A percentile compares a stretch with the other conserved stretches of the same genome.
These are phyloP conservation scores for Lamproptera curius DNA, from an alignment of 2,888 invertebrate species.

Conservation along the genomic window DNA sequence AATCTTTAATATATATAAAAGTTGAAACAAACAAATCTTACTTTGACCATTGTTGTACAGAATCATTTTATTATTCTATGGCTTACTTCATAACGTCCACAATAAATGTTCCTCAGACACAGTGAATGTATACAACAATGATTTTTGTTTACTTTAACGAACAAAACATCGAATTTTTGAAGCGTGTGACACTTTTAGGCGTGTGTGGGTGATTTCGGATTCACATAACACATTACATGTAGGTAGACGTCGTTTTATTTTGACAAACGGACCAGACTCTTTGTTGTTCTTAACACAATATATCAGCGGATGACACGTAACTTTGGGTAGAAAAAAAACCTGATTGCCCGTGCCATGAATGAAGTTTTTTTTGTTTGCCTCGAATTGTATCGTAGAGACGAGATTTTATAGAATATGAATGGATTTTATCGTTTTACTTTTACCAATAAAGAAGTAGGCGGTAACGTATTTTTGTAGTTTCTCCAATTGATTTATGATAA, in stretches of 20 bases:
- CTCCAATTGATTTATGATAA: conserved; percentile 1
- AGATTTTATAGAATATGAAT: conserved; percentile 17
- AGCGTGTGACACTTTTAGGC: conserved; percentile 38
- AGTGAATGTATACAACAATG: conserved; percentile 9
- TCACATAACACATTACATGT: conserved; percentile 52
- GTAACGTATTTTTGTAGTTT: conserved; percentile 27
- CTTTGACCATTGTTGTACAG: not conserved
- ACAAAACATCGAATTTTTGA: conserved; percentile 25
- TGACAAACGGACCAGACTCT: conserved; percentile 64
- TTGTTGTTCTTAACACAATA: conserved; percentile 64
- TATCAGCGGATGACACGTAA: conserved; percentile 60
- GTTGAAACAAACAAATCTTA: conserved; percentile 1
- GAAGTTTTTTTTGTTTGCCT: conserved; percentile 31
- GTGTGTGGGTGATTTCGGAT: conserved; percentile 39
- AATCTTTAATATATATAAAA: too few species aligned
- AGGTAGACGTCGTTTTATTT: conserved; percentile 67
- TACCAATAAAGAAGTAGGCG: conserved; percentile 15
- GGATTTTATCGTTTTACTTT: conserved; percentile 18
- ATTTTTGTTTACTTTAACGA: conserved; percentile 16
- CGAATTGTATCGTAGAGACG: conserved; percentile 15
- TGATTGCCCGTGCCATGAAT: conserved; percentile 46
- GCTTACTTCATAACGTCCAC: conserved; percentile 4
- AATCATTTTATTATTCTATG: conserved; percentile 1
- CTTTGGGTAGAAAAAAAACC: conserved; percentile 40
- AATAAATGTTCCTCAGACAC: not conserved